phyloP scores from a whole-genome alignment of 2,113 vertebrate species.

The Anthoscopus minutus region DNA sequence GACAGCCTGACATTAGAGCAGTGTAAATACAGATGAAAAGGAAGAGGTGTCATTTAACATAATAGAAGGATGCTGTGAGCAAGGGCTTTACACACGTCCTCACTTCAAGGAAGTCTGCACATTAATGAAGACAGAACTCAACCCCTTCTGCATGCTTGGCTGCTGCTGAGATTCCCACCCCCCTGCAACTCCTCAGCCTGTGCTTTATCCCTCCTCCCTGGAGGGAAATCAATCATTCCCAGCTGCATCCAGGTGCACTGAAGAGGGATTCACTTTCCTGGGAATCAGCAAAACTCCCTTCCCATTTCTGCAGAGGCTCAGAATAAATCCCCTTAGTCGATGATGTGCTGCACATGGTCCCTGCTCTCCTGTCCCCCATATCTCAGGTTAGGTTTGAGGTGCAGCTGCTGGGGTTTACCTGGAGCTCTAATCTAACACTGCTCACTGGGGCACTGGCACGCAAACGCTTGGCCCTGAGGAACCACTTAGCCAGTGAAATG shows the following conservation, averaged over 20 bases:
- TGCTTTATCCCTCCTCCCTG: not conserved
- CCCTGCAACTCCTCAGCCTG: not conserved
- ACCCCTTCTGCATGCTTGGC: not conserved
- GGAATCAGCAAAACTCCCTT: not conserved
- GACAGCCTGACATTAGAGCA: conserved; percentile 20
- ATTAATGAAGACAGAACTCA: not conserved
- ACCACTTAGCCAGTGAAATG: not conserved
- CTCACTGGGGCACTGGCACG: not conserved
- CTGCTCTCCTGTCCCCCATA: fast-evolving
- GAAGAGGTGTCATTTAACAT: conserved; percentile 21
- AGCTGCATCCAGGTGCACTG: not conserved
- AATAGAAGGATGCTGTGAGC: not conserved
- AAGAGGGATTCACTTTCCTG: not conserved
- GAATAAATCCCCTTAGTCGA: not conserved
- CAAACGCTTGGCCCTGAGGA: not conserved
- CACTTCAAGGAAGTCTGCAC: not conserved
- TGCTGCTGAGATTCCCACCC: not conserved
- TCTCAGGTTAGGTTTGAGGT: not conserved
- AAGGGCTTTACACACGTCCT: not conserved
- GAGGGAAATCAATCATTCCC: not conserved
- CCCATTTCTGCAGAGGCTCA: not conserved
- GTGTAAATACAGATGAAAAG: conserved; percentile 34
- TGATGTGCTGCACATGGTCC: not conserved
- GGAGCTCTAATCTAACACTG: not conserved
- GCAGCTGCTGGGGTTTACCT: not conserved